Conservation (phyloP, 2,113 vertebrate genomes). For the Hemiprocne comata region DNA sequence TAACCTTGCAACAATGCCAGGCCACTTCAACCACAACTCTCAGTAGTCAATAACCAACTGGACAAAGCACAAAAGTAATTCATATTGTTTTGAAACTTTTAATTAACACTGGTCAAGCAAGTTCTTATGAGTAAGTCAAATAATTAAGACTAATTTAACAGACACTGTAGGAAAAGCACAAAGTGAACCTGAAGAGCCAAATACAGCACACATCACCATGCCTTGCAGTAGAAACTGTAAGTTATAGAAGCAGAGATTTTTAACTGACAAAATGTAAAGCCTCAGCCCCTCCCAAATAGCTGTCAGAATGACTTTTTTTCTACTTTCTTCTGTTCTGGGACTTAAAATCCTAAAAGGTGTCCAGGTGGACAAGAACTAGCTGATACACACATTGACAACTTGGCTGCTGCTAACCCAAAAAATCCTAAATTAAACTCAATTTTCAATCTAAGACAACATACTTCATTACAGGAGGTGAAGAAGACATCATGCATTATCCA, state of each 20-base stretch:
- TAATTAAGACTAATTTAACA: constrained; percentile 40
- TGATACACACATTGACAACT: background rate
- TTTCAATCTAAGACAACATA: background rate
- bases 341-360: background rate
- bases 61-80: constrained; percentile 40
- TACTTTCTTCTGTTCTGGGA: background rate
- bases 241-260: background rate
- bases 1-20: background rate
- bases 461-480: background rate
- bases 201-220: background rate
- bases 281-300: background rate
- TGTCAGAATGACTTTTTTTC: background rate
- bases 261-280: background rate
- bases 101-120: constrained; percentile 49
- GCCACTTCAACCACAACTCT: background rate
- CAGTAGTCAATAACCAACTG: background rate
- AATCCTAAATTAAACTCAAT: background rate
- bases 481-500: background rate
- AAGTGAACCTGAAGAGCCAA: background rate
- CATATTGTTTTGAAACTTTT: background rate
- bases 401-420: background rate
- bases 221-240: background rate
- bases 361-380: background rate
- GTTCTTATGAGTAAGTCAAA: constrained; percentile 4
- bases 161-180: background rate